A percentile compares a stretch with the other conserved stretches of the same genome.
Evolutionary conservation across 2,113 vertebrate species (phyloP).

Genomic region (Ceratotherium simum): DNA sequence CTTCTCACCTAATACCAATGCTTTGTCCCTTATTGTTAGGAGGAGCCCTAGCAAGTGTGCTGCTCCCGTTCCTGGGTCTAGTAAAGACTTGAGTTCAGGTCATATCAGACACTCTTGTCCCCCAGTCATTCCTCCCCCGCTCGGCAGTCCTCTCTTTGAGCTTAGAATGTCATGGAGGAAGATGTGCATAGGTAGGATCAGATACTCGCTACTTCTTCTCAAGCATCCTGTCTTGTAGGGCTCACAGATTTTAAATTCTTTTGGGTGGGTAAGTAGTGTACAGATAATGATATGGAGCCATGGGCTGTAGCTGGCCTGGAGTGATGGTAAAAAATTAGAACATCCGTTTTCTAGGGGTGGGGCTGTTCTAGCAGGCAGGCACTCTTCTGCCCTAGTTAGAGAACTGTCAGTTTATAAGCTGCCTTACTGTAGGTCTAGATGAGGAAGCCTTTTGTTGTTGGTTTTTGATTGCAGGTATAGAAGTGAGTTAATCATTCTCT

Average conservation of each 20-base stretch:
- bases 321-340: not conserved
- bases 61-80: not conserved
- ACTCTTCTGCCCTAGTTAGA: not conserved
- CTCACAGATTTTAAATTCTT: not conserved
- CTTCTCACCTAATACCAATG: rapidly evolving
- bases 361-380: not conserved
- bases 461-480: rapidly evolving
- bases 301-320: not conserved
- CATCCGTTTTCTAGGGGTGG: not conserved
- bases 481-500: not conserved
- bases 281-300: not conserved
- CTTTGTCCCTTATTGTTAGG: not conserved
- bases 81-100: not conserved
- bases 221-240: not conserved
- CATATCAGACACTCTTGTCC: not conserved
- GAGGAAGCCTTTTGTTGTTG: not conserved
- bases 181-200: not conserved
- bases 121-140: too few relatives aligned
- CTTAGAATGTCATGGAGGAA: not conserved
- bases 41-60: not conserved
- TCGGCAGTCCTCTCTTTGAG: not conserved
- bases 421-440: not conserved
- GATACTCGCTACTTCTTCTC: not conserved
- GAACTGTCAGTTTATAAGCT: not conserved
- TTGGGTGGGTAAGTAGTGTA: not conserved